Evolutionary conservation across 2,797 vertebrate species (phyloP), one percentile per base, ranked within the genome.

Genomic region (Melanotaenia parkinsoni): DNA sequence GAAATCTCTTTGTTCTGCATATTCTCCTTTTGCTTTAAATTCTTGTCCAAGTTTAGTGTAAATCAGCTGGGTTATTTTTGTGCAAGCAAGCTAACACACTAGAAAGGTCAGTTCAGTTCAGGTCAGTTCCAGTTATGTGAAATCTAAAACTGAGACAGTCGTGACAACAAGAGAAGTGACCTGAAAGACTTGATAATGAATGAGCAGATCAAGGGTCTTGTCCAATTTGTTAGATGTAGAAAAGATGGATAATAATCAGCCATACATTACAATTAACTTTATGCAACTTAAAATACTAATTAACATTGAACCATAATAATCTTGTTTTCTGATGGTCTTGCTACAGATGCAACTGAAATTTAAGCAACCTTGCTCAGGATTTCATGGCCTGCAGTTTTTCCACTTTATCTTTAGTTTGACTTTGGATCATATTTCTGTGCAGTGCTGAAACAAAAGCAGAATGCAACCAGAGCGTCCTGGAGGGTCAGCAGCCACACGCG

Each of bases 401-500:
- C 0, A 40, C 0, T 32, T 18, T 0, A 62, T 26, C 18, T 35
- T 22, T 18, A 62, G 45, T 20, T n/a, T 57, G 12, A 54, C 6
- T 72, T 20, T 45, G 11, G 3, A 22, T 59, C 40, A 14, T 58
- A 32, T 63, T 74, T 68, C 0, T 68, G 35, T 81, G 38, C 75
- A 93, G 93, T 26, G 37, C 45, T 73, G 54, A 71, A 51, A 88
- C 81, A 22, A 94, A 93, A 38, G 76, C 77, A 0, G 37, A 76
- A 30, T 93, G 93, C 72, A 95, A 93, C 89, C 32, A 35, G 20
- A 87, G 37, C 63, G 63, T 13, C 4, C 70, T 81, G 70, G 47
- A 67, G 20, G 93, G 93, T 35, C 73, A 63, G 56, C 5, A 63
- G 14, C 89, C 85, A 0, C 80, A 93, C 82, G 91, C 81, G 2